Evolutionary conservation across 2,797 vertebrate genomes (phyloP), one percentile per base, ranked within the genome.

Genomic region (Diplodus puntazzo): DNA sequence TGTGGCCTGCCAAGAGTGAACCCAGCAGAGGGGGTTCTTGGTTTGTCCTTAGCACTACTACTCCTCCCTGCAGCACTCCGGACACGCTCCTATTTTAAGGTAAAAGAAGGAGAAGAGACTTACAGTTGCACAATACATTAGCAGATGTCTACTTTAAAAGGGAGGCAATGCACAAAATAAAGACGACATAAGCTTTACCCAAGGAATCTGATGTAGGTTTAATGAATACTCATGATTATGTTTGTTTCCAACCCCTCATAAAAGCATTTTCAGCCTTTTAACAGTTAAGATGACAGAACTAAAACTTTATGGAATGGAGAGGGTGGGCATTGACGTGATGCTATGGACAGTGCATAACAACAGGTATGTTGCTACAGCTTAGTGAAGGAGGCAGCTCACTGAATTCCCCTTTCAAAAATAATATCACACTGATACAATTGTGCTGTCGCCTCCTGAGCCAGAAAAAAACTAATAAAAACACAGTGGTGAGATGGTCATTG

Each of bases 51-150:
- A 39, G 34, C 59, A 87, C 87, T 39, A 65, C 48, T 69, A 4
- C 57, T 73, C 58, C 43, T 81, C 39, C 60, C 83, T 30, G 86
- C 60, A 42, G 88, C 67, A 57, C 79, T 91, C 73, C 57, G 86
- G 43, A 95, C 83, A 1, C 77, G 90, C 54, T 95, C 95, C 95
- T 96, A 64, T 77, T 66, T 21, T 1, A 53, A 48, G 3, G 46
- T 5, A 71, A 45, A 12, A 64, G 5, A 73, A 54, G 39, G 13
- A 75, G 20, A 11, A 63, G 1, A 77, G 43, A 59, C 25, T 20
- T 11, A 58, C 1, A 61, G 20, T 10, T 20, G 11, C 16, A 17
- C 10, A 50, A 53, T 16, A 20, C 49, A 23, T 48, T 39, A 73
- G 20, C 11, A 30, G 0, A 9, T 14, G 0, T 10, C 16, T 42